These are phyloP conservation scores for Hipparchia semele DNA, from an alignment of 2,888 invertebrate genomes.

Conservation along the genomic window DNA sequence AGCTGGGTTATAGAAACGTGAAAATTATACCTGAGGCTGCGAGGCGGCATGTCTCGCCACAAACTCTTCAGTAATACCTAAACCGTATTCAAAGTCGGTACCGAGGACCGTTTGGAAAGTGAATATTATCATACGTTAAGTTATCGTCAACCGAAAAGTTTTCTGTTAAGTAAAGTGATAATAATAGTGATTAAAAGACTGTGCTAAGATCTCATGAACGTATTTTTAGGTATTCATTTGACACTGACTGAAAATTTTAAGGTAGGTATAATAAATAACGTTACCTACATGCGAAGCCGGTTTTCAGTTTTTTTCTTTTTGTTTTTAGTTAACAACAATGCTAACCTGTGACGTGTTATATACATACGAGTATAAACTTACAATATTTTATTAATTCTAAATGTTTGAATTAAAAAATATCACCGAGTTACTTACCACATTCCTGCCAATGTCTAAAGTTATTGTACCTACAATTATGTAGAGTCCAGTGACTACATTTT, in stretches of 20 bases:
- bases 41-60: slow-evolving; percentile 58
- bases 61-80: slow-evolving; percentile 64
- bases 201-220: slow-evolving; percentile 62
- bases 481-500: too few species aligned
- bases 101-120: slow-evolving; percentile 31
- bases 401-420: too few species aligned
- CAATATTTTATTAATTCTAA: too few species aligned
- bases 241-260: background rate
- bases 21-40: slow-evolving; percentile 65
- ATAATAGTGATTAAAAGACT: slow-evolving; percentile 61
- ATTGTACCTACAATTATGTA: too few species aligned
- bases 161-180: slow-evolving; percentile 46
- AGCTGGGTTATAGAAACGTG: slow-evolving; percentile 61
- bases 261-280: slow-evolving; percentile 36
- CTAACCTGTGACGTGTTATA: background rate
- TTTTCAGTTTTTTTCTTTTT: slow-evolving; percentile 50
- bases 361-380: too few species aligned
- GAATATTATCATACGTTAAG: slow-evolving; percentile 19
- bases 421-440: too few species aligned
- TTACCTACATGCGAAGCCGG: slow-evolving; percentile 48
- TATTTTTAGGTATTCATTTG: slow-evolving; percentile 38
- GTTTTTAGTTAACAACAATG: slow-evolving; percentile 32
- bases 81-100: slow-evolving; percentile 55
- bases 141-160: slow-evolving; percentile 42
- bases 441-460: too few species aligned